A percentile compares a stretch with the other conserved stretches of the same genome.
These are phyloP conservation scores for Rynchops niger DNA, from an alignment of 2,113 vertebrate species.

Conservation along the genomic window DNA sequence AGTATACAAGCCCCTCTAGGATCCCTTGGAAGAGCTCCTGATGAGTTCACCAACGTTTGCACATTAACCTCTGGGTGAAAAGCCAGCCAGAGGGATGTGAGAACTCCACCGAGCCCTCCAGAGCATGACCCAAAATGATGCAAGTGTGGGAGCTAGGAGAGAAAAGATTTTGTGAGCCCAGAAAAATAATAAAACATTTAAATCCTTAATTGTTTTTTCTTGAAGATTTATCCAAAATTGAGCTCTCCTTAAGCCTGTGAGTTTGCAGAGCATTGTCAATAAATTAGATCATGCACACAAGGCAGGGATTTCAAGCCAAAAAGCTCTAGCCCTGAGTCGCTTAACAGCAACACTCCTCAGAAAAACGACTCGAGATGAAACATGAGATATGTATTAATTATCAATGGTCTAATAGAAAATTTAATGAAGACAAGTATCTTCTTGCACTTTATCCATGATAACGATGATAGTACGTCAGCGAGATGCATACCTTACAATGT, in stretches of 20 bases:
- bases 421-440: constrained; percentile 70
- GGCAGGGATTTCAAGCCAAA: constrained; percentile 58
- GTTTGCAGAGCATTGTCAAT: constrained; percentile 60
- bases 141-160: constrained; percentile 45
- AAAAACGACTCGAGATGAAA: constrained; percentile 52
- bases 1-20: constrained; percentile 51
- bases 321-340: constrained; percentile 29
- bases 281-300: constrained; percentile 71
- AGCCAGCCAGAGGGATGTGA: constrained; percentile 39
- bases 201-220: constrained; percentile 64
- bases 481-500: constrained; percentile 40
- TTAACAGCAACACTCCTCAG: constrained; percentile 43
- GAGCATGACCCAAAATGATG: constrained; percentile 52
- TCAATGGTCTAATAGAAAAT: constrained; percentile 70
- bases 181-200: constrained; percentile 66
- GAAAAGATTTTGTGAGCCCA: constrained; percentile 21
- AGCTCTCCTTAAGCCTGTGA: constrained; percentile 29
- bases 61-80: constrained; percentile 44
- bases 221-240: constrained; percentile 55
- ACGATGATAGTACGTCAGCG: constrained; percentile 50
- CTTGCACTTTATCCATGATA: constrained; percentile 64
- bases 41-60: constrained; percentile 56
- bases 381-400: constrained; percentile 70
- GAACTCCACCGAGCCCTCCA: not conserved
- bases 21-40: constrained; percentile 43